phyloP scores from a whole-genome alignment of 2,797 vertebrate genomes.

The Heterohyrax brucei region DNA sequence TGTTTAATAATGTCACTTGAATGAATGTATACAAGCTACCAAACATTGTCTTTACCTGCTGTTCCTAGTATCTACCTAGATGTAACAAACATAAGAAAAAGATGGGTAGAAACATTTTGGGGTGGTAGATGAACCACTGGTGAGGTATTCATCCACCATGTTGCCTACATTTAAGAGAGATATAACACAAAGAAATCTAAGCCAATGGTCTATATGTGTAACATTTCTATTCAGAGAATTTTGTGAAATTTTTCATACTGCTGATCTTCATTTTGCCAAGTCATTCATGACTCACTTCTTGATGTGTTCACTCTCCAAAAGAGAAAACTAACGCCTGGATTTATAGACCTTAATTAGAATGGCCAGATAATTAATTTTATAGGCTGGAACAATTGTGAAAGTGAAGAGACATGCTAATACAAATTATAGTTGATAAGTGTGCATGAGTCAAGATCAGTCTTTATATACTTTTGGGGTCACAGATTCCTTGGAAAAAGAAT shows the following conservation, averaged over 20 bases:
- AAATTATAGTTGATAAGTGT: background rate
- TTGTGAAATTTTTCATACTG: constrained; percentile 25
- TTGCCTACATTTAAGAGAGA: constrained; percentile 55
- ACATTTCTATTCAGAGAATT: constrained; percentile 45
- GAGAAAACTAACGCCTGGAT: background rate
- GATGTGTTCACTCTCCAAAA: background rate
- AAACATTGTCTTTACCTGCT: background rate
- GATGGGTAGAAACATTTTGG: background rate
- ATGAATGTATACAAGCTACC: background rate
- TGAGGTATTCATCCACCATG: background rate
- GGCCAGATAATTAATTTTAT: background rate
- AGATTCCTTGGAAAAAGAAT: constrained; percentile 5
- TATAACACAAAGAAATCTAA: constrained; percentile 44
- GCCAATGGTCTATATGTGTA: constrained; percentile 15
- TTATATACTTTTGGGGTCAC: background rate
- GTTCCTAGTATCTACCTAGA: background rate
- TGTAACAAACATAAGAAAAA: background rate
- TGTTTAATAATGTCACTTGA: background rate
- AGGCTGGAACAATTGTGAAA: constrained; percentile 9
- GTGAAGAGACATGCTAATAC: constrained; percentile 1
- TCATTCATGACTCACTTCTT: background rate
- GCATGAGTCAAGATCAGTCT: background rate
- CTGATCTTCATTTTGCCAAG: background rate
- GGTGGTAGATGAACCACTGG: background rate
- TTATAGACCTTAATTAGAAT: background rate